Percentiles rank a stretch among this genome's conserved stretches.
Evolutionary conservation across 2,888 invertebrate genomes (phyloP).

Genomic region (Diaprepes abbreviatus): DNA sequence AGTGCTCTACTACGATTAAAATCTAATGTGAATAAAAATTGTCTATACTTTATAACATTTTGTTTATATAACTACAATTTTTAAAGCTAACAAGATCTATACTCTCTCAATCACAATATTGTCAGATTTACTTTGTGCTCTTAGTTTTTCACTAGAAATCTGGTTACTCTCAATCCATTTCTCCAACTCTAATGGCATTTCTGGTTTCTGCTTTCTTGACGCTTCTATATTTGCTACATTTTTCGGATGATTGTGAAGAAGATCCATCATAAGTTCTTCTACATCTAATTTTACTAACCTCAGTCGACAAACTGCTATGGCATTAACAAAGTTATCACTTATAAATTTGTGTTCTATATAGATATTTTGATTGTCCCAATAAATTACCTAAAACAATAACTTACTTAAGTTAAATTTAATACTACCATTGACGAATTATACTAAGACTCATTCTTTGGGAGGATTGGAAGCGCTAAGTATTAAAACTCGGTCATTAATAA

Average conservation of each 20-base stretch:
- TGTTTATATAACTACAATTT: too few relatives aligned
- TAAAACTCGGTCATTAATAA: background rate
- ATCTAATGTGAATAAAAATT: too few relatives aligned
- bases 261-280: conserved; percentile 68
- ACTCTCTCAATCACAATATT: conserved; percentile 5
- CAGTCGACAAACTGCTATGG: conserved; percentile 73
- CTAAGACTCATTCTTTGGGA: too few relatives aligned
- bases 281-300: conserved; percentile 74
- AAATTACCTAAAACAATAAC: conserved; percentile 75
- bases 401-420: too few relatives aligned
- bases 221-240: conserved; percentile 60
- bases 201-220: conserved; percentile 69
- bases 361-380: conserved; percentile 87
- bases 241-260: conserved; percentile 56
- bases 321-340: conserved; percentile 79
- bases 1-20: too few relatives aligned
- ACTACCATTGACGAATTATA: too few relatives aligned
- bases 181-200: conserved; percentile 75
- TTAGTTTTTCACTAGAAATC: conserved; percentile 77
- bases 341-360: conserved; percentile 89
- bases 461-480: too few relatives aligned
- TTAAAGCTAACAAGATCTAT: background rate
- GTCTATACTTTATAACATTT: too few relatives aligned
- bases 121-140: conserved; percentile 55
- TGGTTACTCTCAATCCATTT: conserved; percentile 81